A percentile compares a stretch with the other conserved stretches of the same genome.
Evolutionary conservation across 2,797 vertebrate genomes (phyloP).

Genomic region (Cirrhinus mrigala): DNA sequence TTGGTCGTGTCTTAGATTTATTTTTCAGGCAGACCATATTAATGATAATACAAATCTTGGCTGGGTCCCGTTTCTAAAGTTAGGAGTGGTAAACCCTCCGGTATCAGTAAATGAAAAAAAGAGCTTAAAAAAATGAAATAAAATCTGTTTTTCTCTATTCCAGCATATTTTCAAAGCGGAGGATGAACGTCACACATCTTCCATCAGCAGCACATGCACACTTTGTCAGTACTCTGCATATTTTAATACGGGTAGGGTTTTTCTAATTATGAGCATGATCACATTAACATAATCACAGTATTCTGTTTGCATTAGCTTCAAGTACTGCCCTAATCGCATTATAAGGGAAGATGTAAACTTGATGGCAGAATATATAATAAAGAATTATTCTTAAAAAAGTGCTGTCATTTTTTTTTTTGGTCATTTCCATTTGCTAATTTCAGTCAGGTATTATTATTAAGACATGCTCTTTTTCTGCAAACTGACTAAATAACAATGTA

Average conservation of each 20-base stretch:
- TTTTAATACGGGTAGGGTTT: not conserved
- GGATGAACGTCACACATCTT: not conserved
- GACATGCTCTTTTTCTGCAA: not conserved
- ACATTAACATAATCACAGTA: conserved; percentile 18
- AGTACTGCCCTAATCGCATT: not conserved
- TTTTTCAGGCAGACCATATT: not conserved
- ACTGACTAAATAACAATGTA: not conserved
- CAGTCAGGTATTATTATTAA: not conserved
- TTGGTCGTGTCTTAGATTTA: not conserved
- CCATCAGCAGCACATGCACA: not conserved
- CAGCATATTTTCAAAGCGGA: not conserved
- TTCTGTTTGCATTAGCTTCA: conserved; percentile 29
- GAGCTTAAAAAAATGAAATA: not conserved
- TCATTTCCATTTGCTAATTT: not conserved
- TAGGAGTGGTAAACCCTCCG: not conserved
- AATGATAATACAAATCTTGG: not conserved
- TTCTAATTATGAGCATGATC: conserved; percentile 3
- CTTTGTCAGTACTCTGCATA: conserved; percentile 5
- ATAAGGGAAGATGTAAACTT: not conserved
- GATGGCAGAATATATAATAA: not conserved
- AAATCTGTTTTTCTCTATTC: not conserved
- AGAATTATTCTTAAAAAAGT: not conserved
- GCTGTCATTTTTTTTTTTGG: not conserved
- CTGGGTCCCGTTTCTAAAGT: not conserved
- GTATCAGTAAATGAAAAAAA: not conserved